These are phyloP conservation scores for Xanthorhoe designata DNA, from an alignment of 2,888 invertebrate genomes.

Conservation along the genomic window DNA sequence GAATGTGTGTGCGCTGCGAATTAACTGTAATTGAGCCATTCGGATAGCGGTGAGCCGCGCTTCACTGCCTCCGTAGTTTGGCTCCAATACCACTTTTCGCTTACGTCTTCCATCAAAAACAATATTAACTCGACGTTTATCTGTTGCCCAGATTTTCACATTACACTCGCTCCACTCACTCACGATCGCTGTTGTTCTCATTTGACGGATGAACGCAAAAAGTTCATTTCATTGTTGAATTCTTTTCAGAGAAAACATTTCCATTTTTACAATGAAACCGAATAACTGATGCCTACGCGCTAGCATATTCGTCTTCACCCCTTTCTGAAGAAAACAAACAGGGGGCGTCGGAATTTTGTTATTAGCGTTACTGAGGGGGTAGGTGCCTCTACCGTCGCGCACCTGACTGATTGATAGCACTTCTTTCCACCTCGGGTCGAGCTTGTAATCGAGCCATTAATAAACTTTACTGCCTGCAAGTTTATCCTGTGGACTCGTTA, in stretches of 20 bases:
- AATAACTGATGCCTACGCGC: conserved; percentile 63
- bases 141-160: conserved; percentile 38
- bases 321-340: conserved; percentile 79
- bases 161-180: conserved; percentile 26
- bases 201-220: conserved; percentile 34
- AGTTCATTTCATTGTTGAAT: conserved; percentile 38
- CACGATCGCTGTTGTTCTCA: conserved; percentile 30
- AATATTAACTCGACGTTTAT: conserved; percentile 47
- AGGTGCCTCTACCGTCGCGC: conserved; percentile 77
- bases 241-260: conserved; percentile 41
- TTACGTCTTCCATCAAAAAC: conserved; percentile 49
- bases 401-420: conserved; percentile 86
- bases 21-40: conserved; percentile 86
- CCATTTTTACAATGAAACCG: conserved; percentile 56
- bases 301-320: conserved; percentile 83
- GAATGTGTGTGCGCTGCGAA: conserved; percentile 83
- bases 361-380: conserved; percentile 82
- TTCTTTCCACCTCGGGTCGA: conserved; percentile 85
- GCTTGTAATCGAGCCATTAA: conserved; percentile 86
- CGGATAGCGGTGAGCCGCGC: conserved; percentile 74
- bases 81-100: conserved; percentile 50
- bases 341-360: conserved; percentile 83
- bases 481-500: conserved; percentile 83
- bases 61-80: conserved; percentile 69
- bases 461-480: conserved; percentile 84